Base-by-base conservation (phyloP, 92 coral and sea anemone genomes). In the Umimayanthus chanpuru region DNA sequence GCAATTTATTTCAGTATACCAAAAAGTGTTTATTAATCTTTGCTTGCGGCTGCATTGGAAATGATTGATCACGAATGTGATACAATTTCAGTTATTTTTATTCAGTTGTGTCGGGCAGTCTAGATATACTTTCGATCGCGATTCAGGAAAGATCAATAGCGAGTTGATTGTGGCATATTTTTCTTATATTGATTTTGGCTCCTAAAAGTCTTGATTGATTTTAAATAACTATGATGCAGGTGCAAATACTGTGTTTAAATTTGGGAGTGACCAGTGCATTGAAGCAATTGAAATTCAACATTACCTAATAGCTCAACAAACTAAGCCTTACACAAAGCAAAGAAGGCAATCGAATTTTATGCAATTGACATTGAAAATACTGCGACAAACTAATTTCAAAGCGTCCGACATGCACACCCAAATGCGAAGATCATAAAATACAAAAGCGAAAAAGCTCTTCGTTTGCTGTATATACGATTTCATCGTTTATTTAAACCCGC, bases 291-390 rank as follows among this genome's bases (percentile, higher is more conserved):
- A 39, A 11, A 75, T 75, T 75, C 14, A 43, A 9, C 30, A 20
- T 75, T 75, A 75, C 25, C 44, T 75, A 75, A 75, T 75, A 36
- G 30, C 79, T 75, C 49, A 11, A 20, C 79, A 75, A 75, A 75
- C 79, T 26, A 32, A 73, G 21, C 43, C 20, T 14, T 29, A 20
- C 18, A 39, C 44, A 36, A 39, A 74, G 79, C 49, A 74, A 74
- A 16, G 44, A 15, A 4, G 10, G 16, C 50, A 74, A 39, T 39
- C 11, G 43, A 73, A 15, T 18, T 39, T 36, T 1, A 6, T 6
- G 1, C 50, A 20, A 10, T 40, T 40, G n/a, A 21, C 44, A 73
- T 29, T 73, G 12, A 73, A 73, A 75, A 5, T 36, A 20, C n/a
- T 18, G 79, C 47, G 1, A 43, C 79, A 75, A 75, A 75, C 30